A percentile compares a stretch with the other conserved stretches of the same genome.
These are phyloP conservation scores for Paralichthys olivaceus DNA, from an alignment of 2,113 vertebrate genomes.

Conservation along the genomic window DNA sequence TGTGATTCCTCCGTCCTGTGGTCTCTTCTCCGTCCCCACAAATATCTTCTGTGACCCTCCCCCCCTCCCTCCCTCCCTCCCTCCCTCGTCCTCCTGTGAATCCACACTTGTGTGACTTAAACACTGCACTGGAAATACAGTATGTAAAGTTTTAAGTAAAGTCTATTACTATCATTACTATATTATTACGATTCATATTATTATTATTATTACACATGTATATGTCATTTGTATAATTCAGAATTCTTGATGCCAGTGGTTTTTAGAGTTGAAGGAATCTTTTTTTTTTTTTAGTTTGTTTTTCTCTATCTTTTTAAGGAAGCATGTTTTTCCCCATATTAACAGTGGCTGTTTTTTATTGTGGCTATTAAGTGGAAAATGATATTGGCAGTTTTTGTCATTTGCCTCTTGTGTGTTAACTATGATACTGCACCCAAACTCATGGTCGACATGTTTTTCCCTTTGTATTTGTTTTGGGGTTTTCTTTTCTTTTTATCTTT, in stretches of 20 bases:
- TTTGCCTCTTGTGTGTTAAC: conserved; percentile 69
- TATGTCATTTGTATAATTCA: conserved; percentile 82
- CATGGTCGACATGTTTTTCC: conserved; percentile 38
- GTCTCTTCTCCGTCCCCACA: conserved; percentile 19
- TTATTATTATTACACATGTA: conserved; percentile 78
- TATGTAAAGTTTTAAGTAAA: conserved; percentile 81
- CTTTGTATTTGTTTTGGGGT: conserved; percentile 2
- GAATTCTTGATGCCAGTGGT: conserved; percentile 79
- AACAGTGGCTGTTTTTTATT: conserved; percentile 81
- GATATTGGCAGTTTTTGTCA: conserved; percentile 76
- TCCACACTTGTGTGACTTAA: conserved; percentile 71
- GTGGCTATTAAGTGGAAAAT: conserved; percentile 76
- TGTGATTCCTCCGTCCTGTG: conserved; percentile 40
- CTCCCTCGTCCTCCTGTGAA: conserved; percentile 60
- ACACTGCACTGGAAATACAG: conserved; percentile 78
- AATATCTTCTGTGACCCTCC: conserved; percentile 37
- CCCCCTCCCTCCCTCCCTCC: not conserved
- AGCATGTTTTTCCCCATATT: conserved; percentile 80
- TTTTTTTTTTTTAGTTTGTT: conserved; percentile 45
- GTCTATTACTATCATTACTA: conserved; percentile 69
- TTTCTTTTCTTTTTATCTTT: not conserved
- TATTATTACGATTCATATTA: conserved; percentile 50
- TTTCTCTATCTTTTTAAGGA: conserved; percentile 75
- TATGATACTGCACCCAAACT: conserved; percentile 58
- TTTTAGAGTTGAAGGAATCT: conserved; percentile 71